phyloP scores from a whole-genome alignment of 2,113 vertebrate genomes.

The Sphaerodactylus townsendi region DNA sequence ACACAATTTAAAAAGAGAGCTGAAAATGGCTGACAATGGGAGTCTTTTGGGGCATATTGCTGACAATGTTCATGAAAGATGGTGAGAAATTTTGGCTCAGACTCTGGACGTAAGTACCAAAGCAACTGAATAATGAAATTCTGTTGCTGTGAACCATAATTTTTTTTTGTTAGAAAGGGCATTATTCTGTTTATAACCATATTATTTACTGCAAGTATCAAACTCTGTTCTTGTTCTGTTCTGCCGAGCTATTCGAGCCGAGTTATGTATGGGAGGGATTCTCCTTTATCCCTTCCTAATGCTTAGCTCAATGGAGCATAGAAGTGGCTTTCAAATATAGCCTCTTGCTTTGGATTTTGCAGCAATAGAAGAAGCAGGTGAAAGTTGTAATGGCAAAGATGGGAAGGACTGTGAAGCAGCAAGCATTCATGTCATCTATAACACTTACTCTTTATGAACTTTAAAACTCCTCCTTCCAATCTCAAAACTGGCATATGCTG shows the following conservation, averaged over 20 bases:
- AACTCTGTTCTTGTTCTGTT: background rate
- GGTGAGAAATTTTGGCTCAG: background rate
- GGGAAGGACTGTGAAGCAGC: background rate
- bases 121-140: background rate
- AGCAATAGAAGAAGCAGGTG: background rate
- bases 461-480: background rate
- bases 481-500: background rate
- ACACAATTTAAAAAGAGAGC: background rate
- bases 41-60: background rate
- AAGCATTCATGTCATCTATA: background rate
- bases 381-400: background rate
- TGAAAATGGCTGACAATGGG: background rate
- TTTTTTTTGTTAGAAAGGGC: background rate
- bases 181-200: background rate
- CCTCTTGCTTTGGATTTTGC: background rate
- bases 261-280: background rate
- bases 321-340: background rate
- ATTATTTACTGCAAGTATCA: background rate
- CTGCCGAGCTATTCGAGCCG: background rate
- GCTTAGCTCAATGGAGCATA: constrained; percentile 4
- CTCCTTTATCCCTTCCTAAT: background rate
- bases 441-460: background rate
- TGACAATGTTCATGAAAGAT: background rate
- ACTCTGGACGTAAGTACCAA: background rate
- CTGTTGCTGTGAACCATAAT: background rate